A percentile compares a stretch with the other conserved stretches of the same genome.
These are phyloP conservation scores for Thamnaconus septentrionalis DNA, from an alignment of 2,113 vertebrate species.

Conservation along the genomic window DNA sequence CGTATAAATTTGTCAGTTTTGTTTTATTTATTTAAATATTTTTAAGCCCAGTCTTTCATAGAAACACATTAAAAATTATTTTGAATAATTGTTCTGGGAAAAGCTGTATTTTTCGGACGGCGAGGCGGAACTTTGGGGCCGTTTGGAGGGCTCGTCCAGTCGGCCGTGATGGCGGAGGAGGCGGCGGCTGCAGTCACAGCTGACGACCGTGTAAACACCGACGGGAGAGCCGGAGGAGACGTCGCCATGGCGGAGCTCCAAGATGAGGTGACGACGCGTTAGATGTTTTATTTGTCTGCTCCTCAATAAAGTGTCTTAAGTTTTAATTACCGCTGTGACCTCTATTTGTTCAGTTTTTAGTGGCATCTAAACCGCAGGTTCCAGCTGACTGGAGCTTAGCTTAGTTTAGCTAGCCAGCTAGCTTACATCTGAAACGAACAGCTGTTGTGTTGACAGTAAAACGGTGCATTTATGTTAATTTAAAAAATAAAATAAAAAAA, in stretches of 20 bases:
- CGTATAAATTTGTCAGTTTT: too few species aligned
- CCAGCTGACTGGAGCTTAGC: too few species aligned
- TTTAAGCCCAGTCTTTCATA: too few species aligned
- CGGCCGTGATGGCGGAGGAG: conserved; percentile 66
- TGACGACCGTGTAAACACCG: conserved; percentile 14
- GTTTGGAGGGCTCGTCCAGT: background rate
- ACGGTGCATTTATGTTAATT: too few species aligned
- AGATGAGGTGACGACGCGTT: conserved; percentile 63
- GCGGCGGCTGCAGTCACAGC: conserved; percentile 41
- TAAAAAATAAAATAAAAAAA: too few species aligned
- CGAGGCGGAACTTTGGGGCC: conserved; percentile 9
- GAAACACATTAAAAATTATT: too few species aligned
- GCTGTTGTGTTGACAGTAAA: too few species aligned
- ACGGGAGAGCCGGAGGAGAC: background rate
- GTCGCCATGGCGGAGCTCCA: conserved; percentile 69
- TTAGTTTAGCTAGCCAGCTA: too few species aligned
- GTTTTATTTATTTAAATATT: too few species aligned
- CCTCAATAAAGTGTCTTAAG: background rate
- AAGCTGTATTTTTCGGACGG: background rate
- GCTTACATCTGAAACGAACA: too few species aligned
- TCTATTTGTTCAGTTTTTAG: background rate
- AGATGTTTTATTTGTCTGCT: background rate
- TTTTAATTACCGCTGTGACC: background rate
- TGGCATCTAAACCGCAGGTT: too few species aligned
- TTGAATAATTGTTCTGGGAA: too few species aligned